These are phyloP conservation scores for Antechinus stuartii DNA, from an alignment of 2,113 vertebrate genomes.

Conservation along the genomic window DNA sequence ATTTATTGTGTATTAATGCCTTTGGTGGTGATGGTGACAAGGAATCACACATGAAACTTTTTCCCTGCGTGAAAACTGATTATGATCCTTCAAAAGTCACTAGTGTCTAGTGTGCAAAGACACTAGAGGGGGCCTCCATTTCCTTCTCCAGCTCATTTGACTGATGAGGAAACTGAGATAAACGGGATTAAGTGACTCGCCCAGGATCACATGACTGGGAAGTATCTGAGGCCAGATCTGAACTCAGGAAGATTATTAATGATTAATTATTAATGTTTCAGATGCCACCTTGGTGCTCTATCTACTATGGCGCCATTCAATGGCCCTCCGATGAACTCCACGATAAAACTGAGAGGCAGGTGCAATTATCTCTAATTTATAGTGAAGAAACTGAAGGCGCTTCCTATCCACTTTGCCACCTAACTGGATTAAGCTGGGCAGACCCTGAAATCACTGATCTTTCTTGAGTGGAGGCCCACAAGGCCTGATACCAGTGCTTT, in stretches of 20 bases:
- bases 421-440: not conserved
- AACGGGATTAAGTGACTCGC: too few relatives aligned
- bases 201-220: too few relatives aligned
- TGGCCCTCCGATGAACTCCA: not conserved
- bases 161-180: too few relatives aligned
- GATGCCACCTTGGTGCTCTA: too few relatives aligned
- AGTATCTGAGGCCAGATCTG: too few relatives aligned
- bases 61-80: slow-evolving; percentile 73
- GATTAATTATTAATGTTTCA: too few relatives aligned
- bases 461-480: not conserved
- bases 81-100: slow-evolving; percentile 75
- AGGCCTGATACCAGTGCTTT: not conserved
- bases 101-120: too few relatives aligned
- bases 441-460: not conserved
- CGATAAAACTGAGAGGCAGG: too few relatives aligned
- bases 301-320: too few relatives aligned
- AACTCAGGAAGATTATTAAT: too few relatives aligned
- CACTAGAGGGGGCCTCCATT: too few relatives aligned
- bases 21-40: slow-evolving; percentile 61
- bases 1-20: not conserved
- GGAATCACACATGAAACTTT: slow-evolving; percentile 70
- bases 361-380: not conserved
- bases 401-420: not conserved
- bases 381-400: not conserved
- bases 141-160: too few relatives aligned